phyloP scores from a whole-genome alignment of 2,113 vertebrate genomes.

The Sakesphorus luctuosus region DNA sequence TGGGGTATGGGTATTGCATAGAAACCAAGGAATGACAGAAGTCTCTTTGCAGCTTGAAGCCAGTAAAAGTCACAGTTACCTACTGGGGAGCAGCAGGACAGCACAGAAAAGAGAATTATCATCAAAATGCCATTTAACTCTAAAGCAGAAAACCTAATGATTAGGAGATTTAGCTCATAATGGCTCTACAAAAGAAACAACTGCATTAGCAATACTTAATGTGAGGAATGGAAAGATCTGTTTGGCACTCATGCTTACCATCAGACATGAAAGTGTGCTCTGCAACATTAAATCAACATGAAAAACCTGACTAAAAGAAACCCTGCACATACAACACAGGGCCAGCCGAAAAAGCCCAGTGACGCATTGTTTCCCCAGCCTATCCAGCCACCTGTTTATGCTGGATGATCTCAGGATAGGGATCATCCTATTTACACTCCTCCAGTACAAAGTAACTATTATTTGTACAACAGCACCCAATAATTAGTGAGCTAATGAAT shows the following conservation, averaged over 20 bases:
- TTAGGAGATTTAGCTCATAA: not conserved
- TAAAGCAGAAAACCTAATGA: not conserved
- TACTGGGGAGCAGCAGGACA: not conserved
- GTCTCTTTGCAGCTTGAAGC: not conserved
- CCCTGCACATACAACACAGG: not conserved
- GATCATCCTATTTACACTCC: conserved; percentile 38
- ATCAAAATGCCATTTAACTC: not conserved
- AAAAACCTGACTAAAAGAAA: conserved; percentile 26
- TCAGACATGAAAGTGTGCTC: not conserved
- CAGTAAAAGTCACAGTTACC: not conserved
- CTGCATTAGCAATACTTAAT: not conserved
- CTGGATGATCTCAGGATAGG: conserved; percentile 10
- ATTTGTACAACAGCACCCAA: conserved; percentile 52
- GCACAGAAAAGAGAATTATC: not conserved
- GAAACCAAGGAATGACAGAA: not conserved
- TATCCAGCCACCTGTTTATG: conserved; percentile 3
- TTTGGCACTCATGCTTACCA: not conserved
- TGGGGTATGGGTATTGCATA: not conserved
- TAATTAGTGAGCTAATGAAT: conserved; percentile 65
- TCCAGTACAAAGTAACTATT: conserved; percentile 37
- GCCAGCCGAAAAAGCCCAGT: not conserved
- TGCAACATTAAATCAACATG: not conserved
- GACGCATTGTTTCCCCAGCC: not conserved
- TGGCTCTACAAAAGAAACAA: not conserved
- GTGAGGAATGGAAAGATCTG: not conserved